Evolutionary conservation across 2,888 invertebrate genomes (phyloP).

Genomic region (Agrochola macilenta): DNA sequence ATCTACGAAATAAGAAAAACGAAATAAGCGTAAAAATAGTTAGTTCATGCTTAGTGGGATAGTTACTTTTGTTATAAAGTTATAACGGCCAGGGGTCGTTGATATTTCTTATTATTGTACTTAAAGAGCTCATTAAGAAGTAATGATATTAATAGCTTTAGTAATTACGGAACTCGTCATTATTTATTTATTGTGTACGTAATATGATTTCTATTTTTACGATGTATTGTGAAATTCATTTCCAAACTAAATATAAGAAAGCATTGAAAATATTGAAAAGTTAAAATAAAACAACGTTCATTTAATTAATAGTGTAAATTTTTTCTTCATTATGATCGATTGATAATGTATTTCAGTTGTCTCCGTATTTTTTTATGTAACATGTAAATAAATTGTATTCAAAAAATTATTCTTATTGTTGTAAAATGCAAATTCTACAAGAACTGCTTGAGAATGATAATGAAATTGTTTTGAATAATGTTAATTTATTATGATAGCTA

Average conservation of each 20-base stretch:
- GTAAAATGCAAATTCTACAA: constrained; percentile 11
- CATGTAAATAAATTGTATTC: not conserved
- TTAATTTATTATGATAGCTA: not conserved
- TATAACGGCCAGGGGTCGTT: not conserved
- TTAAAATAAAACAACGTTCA: not conserved
- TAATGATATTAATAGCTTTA: constrained; percentile 24
- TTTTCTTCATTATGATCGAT: not conserved
- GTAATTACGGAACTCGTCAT: constrained; percentile 19
- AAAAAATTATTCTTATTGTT: not conserved
- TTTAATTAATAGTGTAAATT: no score
- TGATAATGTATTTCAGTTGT: not conserved
- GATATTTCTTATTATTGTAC: constrained; percentile 18
- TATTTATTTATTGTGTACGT: constrained; percentile 25
- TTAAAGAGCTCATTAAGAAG: constrained; percentile 26
- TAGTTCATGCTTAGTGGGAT: not conserved
- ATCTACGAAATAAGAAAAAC: no score
- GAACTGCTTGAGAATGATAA: constrained; percentile 6
- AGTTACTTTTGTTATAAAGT: not conserved
- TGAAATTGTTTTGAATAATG: not conserved
- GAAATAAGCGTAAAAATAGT: not conserved
- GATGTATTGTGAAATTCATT: not conserved
- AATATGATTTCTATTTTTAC: not conserved
- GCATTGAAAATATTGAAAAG: not conserved
- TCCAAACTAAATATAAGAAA: not conserved
- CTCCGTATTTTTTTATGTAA: not conserved